A percentile compares a stretch with the other conserved stretches of the same genome.
These are phyloP conservation scores for Pseudoips prasinana DNA, from an alignment of 2,888 invertebrate species.

Conservation along the genomic window DNA sequence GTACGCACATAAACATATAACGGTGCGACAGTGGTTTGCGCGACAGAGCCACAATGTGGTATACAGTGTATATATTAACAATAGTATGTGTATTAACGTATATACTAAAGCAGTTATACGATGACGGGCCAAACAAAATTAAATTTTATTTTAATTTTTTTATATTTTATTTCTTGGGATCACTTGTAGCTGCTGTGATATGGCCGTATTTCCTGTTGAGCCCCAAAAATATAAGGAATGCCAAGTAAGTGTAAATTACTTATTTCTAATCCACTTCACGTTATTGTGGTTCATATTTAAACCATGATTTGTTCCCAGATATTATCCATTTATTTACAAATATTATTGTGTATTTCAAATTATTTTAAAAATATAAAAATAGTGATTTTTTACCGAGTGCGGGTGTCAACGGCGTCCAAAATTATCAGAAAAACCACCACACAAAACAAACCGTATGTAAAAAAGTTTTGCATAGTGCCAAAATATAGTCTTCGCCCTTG, in stretches of 20 bases:
- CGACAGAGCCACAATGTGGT: constrained; percentile 49
- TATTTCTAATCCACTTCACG: background rate
- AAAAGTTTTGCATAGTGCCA: too few species aligned
- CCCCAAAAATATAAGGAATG: constrained; percentile 61
- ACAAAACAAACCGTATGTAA: too few species aligned
- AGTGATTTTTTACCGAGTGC: too few species aligned
- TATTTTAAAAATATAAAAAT: too few species aligned
- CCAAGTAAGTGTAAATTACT: constrained; percentile 54
- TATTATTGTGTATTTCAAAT: too few species aligned
- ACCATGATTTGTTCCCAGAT: too few species aligned
- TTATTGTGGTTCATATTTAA: too few species aligned
- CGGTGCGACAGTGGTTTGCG: constrained; percentile 38
- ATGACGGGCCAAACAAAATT: constrained; percentile 46
- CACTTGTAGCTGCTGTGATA: constrained; percentile 37
- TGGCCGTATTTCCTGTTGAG: constrained; percentile 58
- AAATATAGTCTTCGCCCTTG: too few species aligned
- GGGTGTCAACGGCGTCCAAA: too few species aligned
- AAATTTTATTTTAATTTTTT: constrained; percentile 53
- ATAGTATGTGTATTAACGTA: constrained; percentile 35
- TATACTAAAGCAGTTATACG: constrained; percentile 48
- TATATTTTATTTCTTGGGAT: constrained; percentile 44
- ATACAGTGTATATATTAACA: constrained; percentile 41
- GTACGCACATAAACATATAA: constrained; percentile 32
- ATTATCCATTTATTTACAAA: too few species aligned
- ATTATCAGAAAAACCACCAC: too few species aligned